These are phyloP conservation scores for Stomorhina lunata DNA, from an alignment of 2,888 invertebrate genomes.

Conservation along the genomic window DNA sequence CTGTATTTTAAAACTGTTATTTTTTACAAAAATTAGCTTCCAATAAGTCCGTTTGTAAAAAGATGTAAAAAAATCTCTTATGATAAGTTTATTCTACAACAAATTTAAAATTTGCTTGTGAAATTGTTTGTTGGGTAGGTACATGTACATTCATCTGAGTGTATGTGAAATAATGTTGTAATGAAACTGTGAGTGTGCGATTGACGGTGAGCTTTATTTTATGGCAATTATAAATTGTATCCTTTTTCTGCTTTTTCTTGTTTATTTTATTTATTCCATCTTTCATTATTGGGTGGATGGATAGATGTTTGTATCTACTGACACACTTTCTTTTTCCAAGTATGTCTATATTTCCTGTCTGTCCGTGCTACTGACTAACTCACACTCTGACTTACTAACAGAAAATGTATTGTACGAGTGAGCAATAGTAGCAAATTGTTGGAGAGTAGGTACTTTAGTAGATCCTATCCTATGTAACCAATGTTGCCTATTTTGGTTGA, in stretches of 20 bases:
- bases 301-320: constrained; percentile 60
- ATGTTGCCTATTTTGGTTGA: neutral
- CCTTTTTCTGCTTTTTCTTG: constrained; percentile 28
- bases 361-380: neutral
- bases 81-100: no score
- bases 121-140: no score
- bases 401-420: constrained; percentile 14
- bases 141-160: neutral
- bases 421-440: neutral
- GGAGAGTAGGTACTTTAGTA: no score
- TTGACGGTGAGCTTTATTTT: neutral
- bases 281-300: constrained; percentile 40
- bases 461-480: no score
- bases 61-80: no score
- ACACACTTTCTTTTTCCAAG: constrained; percentile 49
- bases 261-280: constrained; percentile 10
- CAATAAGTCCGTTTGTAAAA: no score
- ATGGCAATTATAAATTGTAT: constrained; percentile 27
- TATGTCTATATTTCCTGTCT: neutral
- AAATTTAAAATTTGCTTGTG: no score
- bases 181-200: neutral
- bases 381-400: constrained; percentile 13
- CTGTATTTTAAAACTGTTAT: no score
- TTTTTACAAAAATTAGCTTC: no score
- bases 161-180: no score